These are phyloP conservation scores for Hymenochirus boettgeri DNA, from an alignment of 2,113 vertebrate species.

Conservation along the genomic window DNA sequence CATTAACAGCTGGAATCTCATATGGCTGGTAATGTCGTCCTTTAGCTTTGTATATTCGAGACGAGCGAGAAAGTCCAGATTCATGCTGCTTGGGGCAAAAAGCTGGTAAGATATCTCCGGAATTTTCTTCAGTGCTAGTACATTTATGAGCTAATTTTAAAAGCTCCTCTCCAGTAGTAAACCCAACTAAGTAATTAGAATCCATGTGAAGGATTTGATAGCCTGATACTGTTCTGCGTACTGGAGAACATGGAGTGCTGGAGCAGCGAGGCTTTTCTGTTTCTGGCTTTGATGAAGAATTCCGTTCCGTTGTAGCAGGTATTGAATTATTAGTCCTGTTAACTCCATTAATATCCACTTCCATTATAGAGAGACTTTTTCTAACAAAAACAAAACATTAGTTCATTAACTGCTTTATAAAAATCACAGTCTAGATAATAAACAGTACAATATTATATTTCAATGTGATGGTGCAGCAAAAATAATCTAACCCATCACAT, in stretches of 20 bases:
- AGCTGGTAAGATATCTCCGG: slow-evolving; percentile 60
- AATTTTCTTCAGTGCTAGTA: slow-evolving; percentile 67
- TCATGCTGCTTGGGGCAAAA: slow-evolving; percentile 72
- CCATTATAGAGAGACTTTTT: slow-evolving; percentile 72
- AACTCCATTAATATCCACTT: slow-evolving; percentile 83
- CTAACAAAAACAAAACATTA: slow-evolving; percentile 57
- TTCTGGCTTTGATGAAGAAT: slow-evolving; percentile 66
- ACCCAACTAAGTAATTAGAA: slow-evolving; percentile 92
- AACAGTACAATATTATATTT: too few relatives aligned
- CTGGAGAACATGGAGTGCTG: slow-evolving; percentile 89
- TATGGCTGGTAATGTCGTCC: slow-evolving; percentile 91
- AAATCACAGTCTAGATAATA: too few relatives aligned
- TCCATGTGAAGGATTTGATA: slow-evolving; percentile 97
- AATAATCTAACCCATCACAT: too few relatives aligned
- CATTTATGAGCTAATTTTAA: slow-evolving; percentile 85
- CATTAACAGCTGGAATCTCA: slow-evolving; percentile 83
- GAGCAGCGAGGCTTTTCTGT: slow-evolving; percentile 85
- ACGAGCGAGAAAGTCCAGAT: slow-evolving; percentile 70
- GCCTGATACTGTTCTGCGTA: slow-evolving; percentile 78
- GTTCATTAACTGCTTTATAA: too few relatives aligned
- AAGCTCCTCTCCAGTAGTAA: slow-evolving; percentile 90
- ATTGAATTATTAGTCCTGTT: slow-evolving; percentile 70
- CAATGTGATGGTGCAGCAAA: too few relatives aligned
- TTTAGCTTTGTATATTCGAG: slow-evolving; percentile 78
- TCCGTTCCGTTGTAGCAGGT: slow-evolving; percentile 63